phyloP scores from a whole-genome alignment of 2,888 invertebrate genomes.

The Erynnis tages region DNA sequence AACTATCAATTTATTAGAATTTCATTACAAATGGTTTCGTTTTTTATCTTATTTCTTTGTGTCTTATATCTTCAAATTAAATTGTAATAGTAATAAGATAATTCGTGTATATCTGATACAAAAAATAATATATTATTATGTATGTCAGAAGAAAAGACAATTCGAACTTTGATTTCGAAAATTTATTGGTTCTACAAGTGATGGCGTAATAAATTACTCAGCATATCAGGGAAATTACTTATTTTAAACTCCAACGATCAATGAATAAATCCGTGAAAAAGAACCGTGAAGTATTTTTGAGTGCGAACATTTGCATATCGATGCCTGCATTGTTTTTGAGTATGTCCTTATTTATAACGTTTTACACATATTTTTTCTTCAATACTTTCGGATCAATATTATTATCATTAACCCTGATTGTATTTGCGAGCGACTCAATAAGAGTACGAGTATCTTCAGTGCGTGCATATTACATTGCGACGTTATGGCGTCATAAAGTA shows the following conservation, averaged over 20 bases:
- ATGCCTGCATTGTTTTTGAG: constrained; percentile 45
- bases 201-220: constrained; percentile 26
- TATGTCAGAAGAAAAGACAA: not conserved
- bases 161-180: constrained; percentile 9
- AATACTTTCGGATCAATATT: constrained; percentile 48
- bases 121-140: too few relatives aligned
- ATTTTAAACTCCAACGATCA: constrained; percentile 11
- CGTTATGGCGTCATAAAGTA: constrained; percentile 56
- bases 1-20: too few relatives aligned
- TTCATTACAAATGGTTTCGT: too few relatives aligned
- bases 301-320: constrained; percentile 23
- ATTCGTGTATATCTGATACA: too few relatives aligned
- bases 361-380: constrained; percentile 43
- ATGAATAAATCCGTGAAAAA: constrained; percentile 25
- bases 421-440: constrained; percentile 48
- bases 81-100: too few relatives aligned
- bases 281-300: constrained; percentile 13
- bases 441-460: too few relatives aligned
- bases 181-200: constrained; percentile 19
- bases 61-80: too few relatives aligned
- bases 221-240: constrained; percentile 19
- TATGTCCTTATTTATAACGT: constrained; percentile 43
- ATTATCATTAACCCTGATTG: constrained; percentile 63
- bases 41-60: too few relatives aligned
- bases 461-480: constrained; percentile 41